Evolutionary conservation across 2,797 vertebrate species (phyloP).

Genomic region (Syngnathus rostellatus): DNA sequence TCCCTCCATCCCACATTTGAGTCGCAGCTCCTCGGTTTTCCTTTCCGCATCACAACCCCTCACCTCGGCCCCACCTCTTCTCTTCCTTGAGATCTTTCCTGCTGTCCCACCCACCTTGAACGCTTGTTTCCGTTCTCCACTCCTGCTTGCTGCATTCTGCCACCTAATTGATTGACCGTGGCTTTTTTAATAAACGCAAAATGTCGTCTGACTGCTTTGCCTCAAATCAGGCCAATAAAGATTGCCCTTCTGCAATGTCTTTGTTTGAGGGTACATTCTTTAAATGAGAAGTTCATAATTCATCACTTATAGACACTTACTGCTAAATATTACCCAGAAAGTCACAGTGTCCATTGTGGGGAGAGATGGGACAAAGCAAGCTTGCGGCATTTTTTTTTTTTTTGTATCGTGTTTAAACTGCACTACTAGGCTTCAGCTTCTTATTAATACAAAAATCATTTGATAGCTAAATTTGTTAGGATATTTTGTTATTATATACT

Average conservation of each 20-base stretch:
- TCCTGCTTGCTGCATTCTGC: not conserved
- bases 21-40: constrained; percentile 41
- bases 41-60: constrained; percentile 50
- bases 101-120: constrained; percentile 42
- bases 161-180: not conserved
- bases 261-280: not conserved
- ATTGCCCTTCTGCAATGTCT: not conserved
- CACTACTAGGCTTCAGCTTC: not conserved
- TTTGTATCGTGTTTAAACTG: not conserved
- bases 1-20: constrained; percentile 58
- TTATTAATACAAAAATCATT: not conserved
- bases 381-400: not conserved
- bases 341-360: not conserved
- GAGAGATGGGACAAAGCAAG: not conserved
- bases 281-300: not conserved
- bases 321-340: not conserved
- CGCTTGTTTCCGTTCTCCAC: constrained; percentile 11
- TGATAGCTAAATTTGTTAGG: not conserved
- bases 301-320: not conserved
- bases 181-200: not conserved
- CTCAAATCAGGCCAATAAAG: not conserved
- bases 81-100: constrained; percentile 14
- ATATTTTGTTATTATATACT: too few species aligned
- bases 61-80: constrained; percentile 21
- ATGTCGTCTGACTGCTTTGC: not conserved